Base-by-base conservation (phyloP, 2,113 vertebrate species). In the Aphelocoma coerulescens region DNA sequence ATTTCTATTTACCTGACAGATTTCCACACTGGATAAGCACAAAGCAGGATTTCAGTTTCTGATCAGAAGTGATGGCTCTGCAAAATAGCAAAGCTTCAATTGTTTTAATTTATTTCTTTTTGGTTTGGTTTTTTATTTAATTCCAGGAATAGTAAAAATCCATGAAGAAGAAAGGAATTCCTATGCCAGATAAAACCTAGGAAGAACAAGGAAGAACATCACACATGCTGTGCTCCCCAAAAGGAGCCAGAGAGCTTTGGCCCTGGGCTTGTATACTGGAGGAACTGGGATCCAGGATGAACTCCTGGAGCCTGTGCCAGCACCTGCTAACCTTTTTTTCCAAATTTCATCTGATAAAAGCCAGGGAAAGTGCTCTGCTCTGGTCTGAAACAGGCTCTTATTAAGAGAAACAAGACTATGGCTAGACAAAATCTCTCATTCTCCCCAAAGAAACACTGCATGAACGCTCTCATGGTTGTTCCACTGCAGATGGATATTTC, bases 1-100 rank as follows among this genome's bases (percentile, higher is more conserved):
- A 93, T 97, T 96, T 96, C 95, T 96, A 35, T 95, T 96, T 96
- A 96, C 96, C 92, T 96, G 96, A 97, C 93, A 97, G 93, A 92
- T 94, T 96, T 91, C 80, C 92, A 91, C 85, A 85, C 72, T 89
- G 63, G 66, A 97, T 91, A 92, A 97, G 86, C n/a, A 65, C 2
- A 51, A 76, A 88, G 88, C 49, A 3, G 81, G 90, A 96, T 96
- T 94, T 95, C 86, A 92, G 83, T 87, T 90, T 91, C 95, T 92
- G 91, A 96, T 92, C 94, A 96, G 96, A 58, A 78, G 67, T 3
- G 2, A 91, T 16, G 5, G 76, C 48, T 92, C 71, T 51, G 76
- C 71, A 73, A 91, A 93, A 84, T 1, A 82, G 44, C 83, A 89
- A 82, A 46, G 71, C 51, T 90, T 77, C 55, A 61, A 48, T 73